phyloP scores from a whole-genome alignment of 2,113 vertebrate genomes.

The Dascyllus trimaculatus region DNA sequence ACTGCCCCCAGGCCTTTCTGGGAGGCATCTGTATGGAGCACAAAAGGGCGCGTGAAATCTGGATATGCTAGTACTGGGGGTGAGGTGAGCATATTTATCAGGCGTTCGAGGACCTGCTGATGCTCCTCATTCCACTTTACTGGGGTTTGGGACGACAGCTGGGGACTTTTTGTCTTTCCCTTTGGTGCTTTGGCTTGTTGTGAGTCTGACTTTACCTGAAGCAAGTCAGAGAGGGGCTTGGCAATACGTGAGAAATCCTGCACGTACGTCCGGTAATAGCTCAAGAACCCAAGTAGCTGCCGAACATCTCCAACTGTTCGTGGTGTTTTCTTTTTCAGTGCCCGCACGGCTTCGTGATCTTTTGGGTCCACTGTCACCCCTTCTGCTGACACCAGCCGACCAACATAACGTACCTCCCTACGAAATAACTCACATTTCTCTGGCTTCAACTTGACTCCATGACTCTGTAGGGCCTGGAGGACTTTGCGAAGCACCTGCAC shows the following conservation, averaged over 20 bases:
- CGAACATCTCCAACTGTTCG: not conserved
- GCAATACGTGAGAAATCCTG: not conserved
- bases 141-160: not conserved
- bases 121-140: not conserved
- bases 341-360: no score
- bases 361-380: no score
- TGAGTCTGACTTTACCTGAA: not conserved
- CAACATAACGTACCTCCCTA: constrained; percentile 9
- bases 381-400: no score
- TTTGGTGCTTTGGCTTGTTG: not conserved
- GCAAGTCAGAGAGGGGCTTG: not conserved
- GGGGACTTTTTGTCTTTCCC: not conserved
- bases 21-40: not conserved
- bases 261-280: not conserved
- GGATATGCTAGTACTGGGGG: not conserved
- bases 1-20: not conserved
- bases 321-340: not conserved
- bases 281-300: not conserved
- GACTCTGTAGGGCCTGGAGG: constrained; percentile 2
- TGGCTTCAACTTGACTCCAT: constrained; percentile 6
- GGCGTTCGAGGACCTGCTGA: not conserved
- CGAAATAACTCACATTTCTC: constrained; percentile 29
- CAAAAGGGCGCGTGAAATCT: not conserved
- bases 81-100: not conserved
- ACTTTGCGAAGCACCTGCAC: not conserved